Conservation (phyloP, 2,797 vertebrate species). For the Parauchenoglanis ngamensis region DNA sequence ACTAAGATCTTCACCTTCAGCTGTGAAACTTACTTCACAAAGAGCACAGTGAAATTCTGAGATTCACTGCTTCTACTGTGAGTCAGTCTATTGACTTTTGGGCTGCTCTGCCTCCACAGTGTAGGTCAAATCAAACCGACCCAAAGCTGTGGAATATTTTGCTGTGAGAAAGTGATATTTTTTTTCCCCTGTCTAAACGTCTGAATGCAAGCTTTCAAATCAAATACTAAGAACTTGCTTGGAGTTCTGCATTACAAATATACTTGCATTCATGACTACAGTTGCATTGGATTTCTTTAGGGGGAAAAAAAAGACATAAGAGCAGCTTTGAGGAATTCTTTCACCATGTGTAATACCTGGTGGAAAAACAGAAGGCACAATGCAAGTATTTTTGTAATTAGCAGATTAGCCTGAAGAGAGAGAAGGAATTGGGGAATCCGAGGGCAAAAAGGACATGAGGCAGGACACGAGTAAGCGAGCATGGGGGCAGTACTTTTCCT, state of each 20-base stretch:
- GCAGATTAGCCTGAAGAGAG: background rate
- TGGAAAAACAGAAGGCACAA: background rate
- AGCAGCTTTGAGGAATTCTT: background rate
- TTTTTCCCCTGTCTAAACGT: background rate
- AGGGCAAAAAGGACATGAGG: background rate
- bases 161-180: background rate
- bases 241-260: background rate
- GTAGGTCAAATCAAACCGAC: constrained; percentile 3
- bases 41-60: background rate
- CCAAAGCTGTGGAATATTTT: background rate
- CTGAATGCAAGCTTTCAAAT: background rate
- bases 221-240: background rate
- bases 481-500: background rate
- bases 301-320: background rate
- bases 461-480: background rate
- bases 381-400: background rate
- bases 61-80: background rate
- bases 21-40: background rate
- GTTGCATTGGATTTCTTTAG: background rate
- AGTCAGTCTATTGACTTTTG: background rate
- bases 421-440: too few relatives aligned
- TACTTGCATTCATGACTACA: too few relatives aligned
- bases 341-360: background rate
- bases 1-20: constrained; percentile 13
- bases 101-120: background rate